Evolutionary conservation across 2,888 invertebrate genomes (phyloP), one percentile per base, ranked within the genome.

Genomic region (Scaptomyza reducta): DNA sequence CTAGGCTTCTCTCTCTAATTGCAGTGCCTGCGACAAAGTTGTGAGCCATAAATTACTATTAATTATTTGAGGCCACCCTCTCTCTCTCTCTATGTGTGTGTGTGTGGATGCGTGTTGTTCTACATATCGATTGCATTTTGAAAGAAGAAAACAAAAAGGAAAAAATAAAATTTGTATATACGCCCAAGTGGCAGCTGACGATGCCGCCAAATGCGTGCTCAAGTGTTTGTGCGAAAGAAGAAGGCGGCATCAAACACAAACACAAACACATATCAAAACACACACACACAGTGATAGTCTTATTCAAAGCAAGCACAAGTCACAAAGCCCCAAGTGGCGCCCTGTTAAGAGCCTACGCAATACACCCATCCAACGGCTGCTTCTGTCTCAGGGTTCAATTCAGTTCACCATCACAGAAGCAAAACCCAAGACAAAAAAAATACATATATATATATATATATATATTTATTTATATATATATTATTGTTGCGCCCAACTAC

Each of bases 181-280:
- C 69, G 86, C 76, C 86, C 88, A 81, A 81, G 86, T 88, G 86
- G 83, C 86, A 84, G 73, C 80, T 72, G 80, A 76, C 79, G 79
- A 71, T 87, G 82, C 84, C 82, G 89, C 89, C 83, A 83, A 89
- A 90, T 90, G 90, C 90, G 90, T 90, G 90, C 90, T 90, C 77
- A 90, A 90, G 90, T 90, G 89, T 89, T 78, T 68, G 70, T 67
- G 74, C 77, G 74, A 65, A 70, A 57, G 61, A 47, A 62, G 62
- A 55, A 77, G 70, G 77, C 56, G 58, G 61, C 61, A 59, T 74
- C 54, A 59, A 57, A 60, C 66, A 49, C 69, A 59, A 57, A 60
- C 66, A 49, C 69, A 72, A 53, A 58, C 61, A 65, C 60, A 74
- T 38, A 42, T 18, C 47, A n/a, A 47, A 47, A 33, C 13, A 33